Percentiles rank a stretch among this genome's conserved stretches.
Conservation (phyloP, 2,888 invertebrate genomes). For the Diploptera punctata region DNA sequence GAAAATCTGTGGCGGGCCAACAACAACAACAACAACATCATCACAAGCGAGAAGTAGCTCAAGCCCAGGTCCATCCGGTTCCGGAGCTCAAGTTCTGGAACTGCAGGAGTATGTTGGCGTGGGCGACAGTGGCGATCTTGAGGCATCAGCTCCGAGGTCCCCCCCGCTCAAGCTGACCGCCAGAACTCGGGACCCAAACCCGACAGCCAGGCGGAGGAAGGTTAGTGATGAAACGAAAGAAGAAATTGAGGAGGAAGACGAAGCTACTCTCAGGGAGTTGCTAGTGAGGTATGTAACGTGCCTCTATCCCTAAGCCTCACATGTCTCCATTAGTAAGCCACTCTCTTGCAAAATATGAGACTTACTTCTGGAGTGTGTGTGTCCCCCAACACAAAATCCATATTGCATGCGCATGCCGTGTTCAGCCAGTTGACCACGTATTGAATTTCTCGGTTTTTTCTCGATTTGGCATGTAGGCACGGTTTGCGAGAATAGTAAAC, state of each 20-base stretch:
- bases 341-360: too few species aligned
- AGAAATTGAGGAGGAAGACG: slow-evolving; percentile 78
- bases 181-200: slow-evolving; percentile 49
- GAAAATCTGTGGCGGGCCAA: slow-evolving; percentile 36
- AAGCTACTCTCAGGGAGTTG: slow-evolving; percentile 93
- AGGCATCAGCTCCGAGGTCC: slow-evolving; percentile 54
- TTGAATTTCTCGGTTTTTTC: neutral
- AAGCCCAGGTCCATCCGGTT: slow-evolving; percentile 35
- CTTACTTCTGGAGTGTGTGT: slow-evolving; percentile 10
- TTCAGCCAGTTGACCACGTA: slow-evolving; percentile 9
- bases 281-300: slow-evolving; percentile 81
- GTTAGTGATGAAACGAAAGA: slow-evolving; percentile 84
- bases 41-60: slow-evolving; percentile 30
- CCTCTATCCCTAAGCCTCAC: neutral
- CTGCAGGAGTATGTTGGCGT: slow-evolving; percentile 58
- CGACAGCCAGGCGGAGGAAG: slow-evolving; percentile 54
- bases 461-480: too few species aligned
- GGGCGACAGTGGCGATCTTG: slow-evolving; percentile 53
- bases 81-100: slow-evolving; percentile 55
- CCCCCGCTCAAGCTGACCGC: slow-evolving; percentile 56
- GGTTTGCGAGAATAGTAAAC: neutral
- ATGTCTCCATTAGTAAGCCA: slow-evolving; percentile 12
- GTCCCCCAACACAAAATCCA: too few species aligned
- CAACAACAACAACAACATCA: slow-evolving; percentile 31
- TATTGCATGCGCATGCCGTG: neutral